Base-by-base conservation (phyloP, 2,797 vertebrate genomes). In the Rhinoraja longicauda region DNA sequence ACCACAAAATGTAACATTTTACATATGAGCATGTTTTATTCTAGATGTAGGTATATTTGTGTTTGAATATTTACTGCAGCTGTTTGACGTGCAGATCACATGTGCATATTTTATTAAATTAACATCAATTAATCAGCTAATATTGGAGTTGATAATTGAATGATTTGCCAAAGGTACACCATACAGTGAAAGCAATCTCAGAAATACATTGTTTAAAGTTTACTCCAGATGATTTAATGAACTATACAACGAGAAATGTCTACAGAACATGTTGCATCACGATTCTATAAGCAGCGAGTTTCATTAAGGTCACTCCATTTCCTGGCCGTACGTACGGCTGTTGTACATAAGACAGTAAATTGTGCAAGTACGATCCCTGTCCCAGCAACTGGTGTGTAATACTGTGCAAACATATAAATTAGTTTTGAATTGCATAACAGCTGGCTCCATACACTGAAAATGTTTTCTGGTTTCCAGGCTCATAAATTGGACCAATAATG, bases 401-500 rank as follows among this genome's bases (percentile, higher is more conserved):
- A 92, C 45, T 53, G 67, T 53, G 62, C 29, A 32, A 57, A 75
- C 26, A 53, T 12, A 29, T 72, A 90, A 92, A 3, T n/a, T 26
- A 39, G 45, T 72, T 92, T 73, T 64, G 70, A 73, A 67, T 67
- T 2, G 19, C 70, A 53, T 53, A 39, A 26, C 67, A 53, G 45
- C 57, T 53, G 90, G 24, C 6, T 90, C 32, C 70, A 36, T 45
- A 67, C 88, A 70, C 88, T 4, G 17, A 86, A 2, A 32, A 57
- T 7, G 88, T n/a, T 67, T 67, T 57, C 76, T 32, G 62, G 29
- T 67, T 91, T 39, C 88, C 64, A 24, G 36, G n/a, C 15, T 21
- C 0, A 92, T 92, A 92, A 92, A 92, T 92, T 75, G 53, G 39
- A 91, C 32, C 70, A 91, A 45, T 91, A 64, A 13, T 2, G 39